Evolutionary conservation across 2,888 invertebrate genomes (phyloP).

Genomic region (Trichacis sp.): DNA sequence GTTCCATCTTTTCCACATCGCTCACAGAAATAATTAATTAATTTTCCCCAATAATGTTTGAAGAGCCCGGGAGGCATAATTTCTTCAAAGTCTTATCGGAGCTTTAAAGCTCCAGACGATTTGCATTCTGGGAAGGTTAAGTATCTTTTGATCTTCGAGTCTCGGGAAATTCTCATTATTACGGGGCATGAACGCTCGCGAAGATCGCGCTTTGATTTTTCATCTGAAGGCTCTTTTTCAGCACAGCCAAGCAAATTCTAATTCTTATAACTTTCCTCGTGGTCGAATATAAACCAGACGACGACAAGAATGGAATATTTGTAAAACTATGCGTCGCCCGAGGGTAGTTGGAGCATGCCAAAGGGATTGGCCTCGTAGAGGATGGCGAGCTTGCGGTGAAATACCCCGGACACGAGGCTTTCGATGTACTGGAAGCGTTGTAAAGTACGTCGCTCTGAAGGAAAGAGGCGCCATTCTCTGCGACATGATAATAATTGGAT

Average conservation of each 20-base stretch:
- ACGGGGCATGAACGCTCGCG: not conserved
- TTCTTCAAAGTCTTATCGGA: conserved; percentile 5
- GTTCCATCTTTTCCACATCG: not conserved
- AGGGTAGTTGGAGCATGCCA: conserved; percentile 52
- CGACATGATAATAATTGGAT: conserved; percentile 41
- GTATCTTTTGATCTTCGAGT: conserved; percentile 8
- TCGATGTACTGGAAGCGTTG: conserved; percentile 41
- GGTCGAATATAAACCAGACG: conserved; percentile 52
- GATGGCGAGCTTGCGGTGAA: conserved; percentile 57
- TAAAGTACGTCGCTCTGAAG: conserved; percentile 34
- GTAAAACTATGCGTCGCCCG: conserved; percentile 63
- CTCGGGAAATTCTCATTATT: conserved; percentile 5
- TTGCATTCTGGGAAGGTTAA: conserved; percentile 7
- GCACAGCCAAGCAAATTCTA: conserved; percentile 23
- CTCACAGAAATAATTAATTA: not conserved
- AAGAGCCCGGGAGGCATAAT: not conserved
- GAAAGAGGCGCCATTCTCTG: conserved; percentile 34
- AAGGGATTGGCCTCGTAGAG: conserved; percentile 47
- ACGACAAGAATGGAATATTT: conserved; percentile 60
- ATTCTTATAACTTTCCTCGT: conserved; percentile 35
- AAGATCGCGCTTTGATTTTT: conserved; percentile 33
- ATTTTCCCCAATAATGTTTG: not conserved
- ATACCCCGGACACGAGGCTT: conserved; percentile 52
- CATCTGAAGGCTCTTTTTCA: conserved; percentile 20
- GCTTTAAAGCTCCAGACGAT: not conserved